These are phyloP conservation scores for Vireo griseus DNA, from an alignment of 2,797 vertebrate genomes.

Conservation along the genomic window DNA sequence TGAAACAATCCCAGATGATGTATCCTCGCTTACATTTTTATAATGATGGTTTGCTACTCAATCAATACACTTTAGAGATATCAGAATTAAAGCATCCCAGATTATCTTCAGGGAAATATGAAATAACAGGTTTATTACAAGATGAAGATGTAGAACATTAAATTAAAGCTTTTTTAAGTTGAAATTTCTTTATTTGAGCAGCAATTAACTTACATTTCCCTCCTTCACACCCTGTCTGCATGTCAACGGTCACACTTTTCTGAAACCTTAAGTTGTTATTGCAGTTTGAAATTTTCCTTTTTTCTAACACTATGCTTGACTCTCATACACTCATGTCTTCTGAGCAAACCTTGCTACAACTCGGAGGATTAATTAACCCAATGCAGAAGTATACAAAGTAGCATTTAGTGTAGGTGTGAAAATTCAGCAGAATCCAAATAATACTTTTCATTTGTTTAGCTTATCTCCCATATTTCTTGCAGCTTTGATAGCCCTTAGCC, in stretches of 20 bases:
- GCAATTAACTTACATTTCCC: background rate
- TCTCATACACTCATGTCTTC: background rate
- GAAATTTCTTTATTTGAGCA: background rate
- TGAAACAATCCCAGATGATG: background rate
- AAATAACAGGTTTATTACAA: background rate
- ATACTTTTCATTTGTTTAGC: background rate
- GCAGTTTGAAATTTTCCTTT: background rate
- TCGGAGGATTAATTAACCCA: background rate
- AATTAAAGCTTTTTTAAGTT: background rate
- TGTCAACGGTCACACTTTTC: background rate
- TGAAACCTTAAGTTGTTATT: background rate
- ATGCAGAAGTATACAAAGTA: background rate
- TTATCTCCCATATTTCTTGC: background rate
- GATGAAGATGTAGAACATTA: background rate
- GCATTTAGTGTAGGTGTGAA: background rate
- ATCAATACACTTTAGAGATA: background rate
- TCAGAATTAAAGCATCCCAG: background rate
- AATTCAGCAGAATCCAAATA: background rate
- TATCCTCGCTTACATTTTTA: background rate
- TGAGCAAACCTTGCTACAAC: background rate
- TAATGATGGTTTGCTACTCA: background rate
- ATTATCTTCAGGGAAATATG: background rate
- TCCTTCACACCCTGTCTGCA: background rate
- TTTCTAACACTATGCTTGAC: background rate
- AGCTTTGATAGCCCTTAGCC: background rate